Conservation (phyloP, 2,888 invertebrate genomes). For the Aspidiotus rigidus region DNA sequence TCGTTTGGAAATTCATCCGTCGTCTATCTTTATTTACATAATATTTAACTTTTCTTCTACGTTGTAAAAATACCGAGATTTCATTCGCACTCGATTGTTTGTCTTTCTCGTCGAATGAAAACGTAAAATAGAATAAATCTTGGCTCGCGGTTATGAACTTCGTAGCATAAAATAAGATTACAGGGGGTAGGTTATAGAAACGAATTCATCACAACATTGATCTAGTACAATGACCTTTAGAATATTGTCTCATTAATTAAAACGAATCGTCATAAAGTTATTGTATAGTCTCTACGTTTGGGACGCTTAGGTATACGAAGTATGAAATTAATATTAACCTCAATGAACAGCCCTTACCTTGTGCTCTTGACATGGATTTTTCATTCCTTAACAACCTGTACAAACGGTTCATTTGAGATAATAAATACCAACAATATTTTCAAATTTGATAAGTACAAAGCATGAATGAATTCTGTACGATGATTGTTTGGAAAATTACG, state of each 20-base stretch:
- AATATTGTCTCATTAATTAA: too few relatives aligned
- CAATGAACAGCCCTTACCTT: constrained; percentile 17
- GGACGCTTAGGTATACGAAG: background rate
- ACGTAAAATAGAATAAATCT: background rate
- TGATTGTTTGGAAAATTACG: too few relatives aligned
- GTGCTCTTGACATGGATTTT: constrained; percentile 20
- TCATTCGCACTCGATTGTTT: background rate
- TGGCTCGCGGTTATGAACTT: too few relatives aligned
- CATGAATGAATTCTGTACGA: too few relatives aligned
- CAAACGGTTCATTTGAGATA: constrained; percentile 25
- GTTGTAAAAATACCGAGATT: background rate
- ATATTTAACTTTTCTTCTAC: background rate
- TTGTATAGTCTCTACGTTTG: background rate
- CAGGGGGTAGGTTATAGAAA: background rate
- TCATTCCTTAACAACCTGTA: constrained; percentile 23
- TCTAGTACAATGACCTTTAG: too few relatives aligned
- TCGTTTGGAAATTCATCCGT: constrained; percentile 14
- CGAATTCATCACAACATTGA: too few relatives aligned
- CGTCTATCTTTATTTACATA: constrained; percentile 1
- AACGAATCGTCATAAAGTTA: background rate
- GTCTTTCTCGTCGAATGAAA: background rate
- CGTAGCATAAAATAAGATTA: background rate
- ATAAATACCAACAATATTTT: background rate
- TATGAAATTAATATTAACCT: background rate
- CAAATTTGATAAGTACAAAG: too few relatives aligned